Evolutionary conservation across 2,888 invertebrate genomes (phyloP), one percentile per base, ranked within the genome.

Genomic region (Tineola bisselliella): DNA sequence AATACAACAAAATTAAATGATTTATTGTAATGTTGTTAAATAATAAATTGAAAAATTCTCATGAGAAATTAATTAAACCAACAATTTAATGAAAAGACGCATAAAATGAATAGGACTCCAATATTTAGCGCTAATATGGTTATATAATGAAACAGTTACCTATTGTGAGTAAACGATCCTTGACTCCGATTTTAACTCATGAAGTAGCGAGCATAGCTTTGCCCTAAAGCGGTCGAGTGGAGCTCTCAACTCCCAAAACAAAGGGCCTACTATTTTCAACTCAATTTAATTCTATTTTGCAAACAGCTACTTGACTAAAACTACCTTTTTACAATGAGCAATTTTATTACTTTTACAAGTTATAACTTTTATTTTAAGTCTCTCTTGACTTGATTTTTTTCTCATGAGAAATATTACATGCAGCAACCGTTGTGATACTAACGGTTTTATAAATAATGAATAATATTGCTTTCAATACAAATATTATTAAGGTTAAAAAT

Each of bases 261-360:
- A 59, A 59, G 43, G 44, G 44, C 12, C 44, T 19, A n/a, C 15
- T 15, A 19, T 13, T 69, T 73, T 71, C 73, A 70, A 73, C 73
- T 74, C 73, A 70, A 77, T 81, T 84, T 76, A 77, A 72, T 72
- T 70, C 74, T 83, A 82, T 84, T 84, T 84, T 81, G 82, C 75
- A 84, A 84, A 84, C 84, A 84, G 70, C 77, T 60, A 62, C 62
- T 62, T 33, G 38, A 61, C 31, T 33, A 48, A 48, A 48, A 48
- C 48, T 48, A 48, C 48, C 48, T 48, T n/a, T 54, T 25, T 6
- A 54, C 19, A 12, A 25, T 18, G 25, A 25, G 54, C n/a, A 54
- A 54, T 8, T 54, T 25, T 19, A 54, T 5, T 18, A 25, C 54
- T 54, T 54, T 54, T 54, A 25, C 18, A 54, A 54, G 54, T 54